phyloP scores from a whole-genome alignment of 2,113 vertebrate genomes.

The Chaetura pelagica region DNA sequence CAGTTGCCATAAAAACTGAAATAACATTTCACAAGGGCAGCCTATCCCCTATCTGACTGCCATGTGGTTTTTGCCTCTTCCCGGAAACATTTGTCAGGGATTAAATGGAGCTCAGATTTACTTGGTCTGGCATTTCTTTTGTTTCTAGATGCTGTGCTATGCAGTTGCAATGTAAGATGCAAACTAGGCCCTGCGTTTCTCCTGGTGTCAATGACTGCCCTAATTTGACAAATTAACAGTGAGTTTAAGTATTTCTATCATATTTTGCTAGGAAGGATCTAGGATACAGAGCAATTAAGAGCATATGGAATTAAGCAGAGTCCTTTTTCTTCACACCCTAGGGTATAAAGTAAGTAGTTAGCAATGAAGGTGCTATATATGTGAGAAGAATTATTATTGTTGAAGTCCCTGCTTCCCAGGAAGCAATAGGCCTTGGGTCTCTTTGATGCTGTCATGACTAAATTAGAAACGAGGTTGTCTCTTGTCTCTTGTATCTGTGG shows the following conservation, averaged over 20 bases:
- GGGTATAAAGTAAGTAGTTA: slow-evolving; percentile 55
- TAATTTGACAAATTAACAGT: slow-evolving; percentile 55
- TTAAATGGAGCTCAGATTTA: slow-evolving; percentile 53
- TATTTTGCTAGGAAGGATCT: slow-evolving; percentile 46
- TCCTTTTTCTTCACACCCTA: slow-evolving; percentile 43
- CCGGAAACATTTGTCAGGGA: slow-evolving; percentile 52
- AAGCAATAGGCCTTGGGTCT: slow-evolving; percentile 52
- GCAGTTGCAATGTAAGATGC: slow-evolving; percentile 5
- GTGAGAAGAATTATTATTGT: slow-evolving; percentile 52
- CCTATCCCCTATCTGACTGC: slow-evolving; percentile 41
- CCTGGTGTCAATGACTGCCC: slow-evolving; percentile 35
- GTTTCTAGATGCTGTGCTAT: slow-evolving; percentile 33
- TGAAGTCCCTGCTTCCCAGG: slow-evolving; percentile 39
- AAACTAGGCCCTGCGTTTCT: slow-evolving; percentile 39
- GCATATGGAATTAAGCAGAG: slow-evolving; percentile 52
- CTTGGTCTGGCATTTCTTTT: slow-evolving; percentile 56
- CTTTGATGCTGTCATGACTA: slow-evolving; percentile 59
- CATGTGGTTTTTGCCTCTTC: slow-evolving; percentile 55
- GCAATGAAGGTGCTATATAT: slow-evolving; percentile 57
- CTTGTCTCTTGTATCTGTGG: slow-evolving; percentile 37
- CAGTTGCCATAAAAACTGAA: slow-evolving; percentile 46
- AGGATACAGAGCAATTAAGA: slow-evolving; percentile 51
- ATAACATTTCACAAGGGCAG: slow-evolving; percentile 55
- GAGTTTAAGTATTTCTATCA: slow-evolving; percentile 42
- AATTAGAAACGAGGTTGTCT: slow-evolving; percentile 61